Evolutionary conservation across 2,888 invertebrate genomes (phyloP), one percentile per base, ranked within the genome.

Genomic region (Argyresthia goedartella): DNA sequence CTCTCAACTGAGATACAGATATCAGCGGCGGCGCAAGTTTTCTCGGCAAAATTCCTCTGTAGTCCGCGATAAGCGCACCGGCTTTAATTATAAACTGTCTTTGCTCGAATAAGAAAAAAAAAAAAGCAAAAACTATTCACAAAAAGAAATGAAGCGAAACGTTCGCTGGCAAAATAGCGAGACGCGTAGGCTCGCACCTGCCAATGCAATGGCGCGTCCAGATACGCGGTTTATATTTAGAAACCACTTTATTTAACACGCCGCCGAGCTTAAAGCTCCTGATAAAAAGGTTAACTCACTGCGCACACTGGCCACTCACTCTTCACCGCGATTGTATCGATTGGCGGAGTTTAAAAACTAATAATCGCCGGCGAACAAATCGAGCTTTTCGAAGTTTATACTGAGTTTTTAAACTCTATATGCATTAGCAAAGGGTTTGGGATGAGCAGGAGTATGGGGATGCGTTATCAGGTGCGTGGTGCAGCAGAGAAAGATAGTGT

Each of bases 211-310:
- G 74, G 71, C 70, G 74, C 75, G 77, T 81, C 76, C 72, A 79
- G 84, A 85, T 84, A 85, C 75, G 71, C 68, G 68, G 78, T 76
- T 81, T 86, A 86, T 85, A 84, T 85, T 81, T 86, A 86, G 84
- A 84, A 81, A 81, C 75, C 81, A 82, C 81, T 84, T 84, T 81
- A 84, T 82, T 81, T 79, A 82, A 76, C 77, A 74, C 78, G 78
- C 79, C 80, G 81, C 73, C 75, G 65, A 69, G 76, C 78, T 77
- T 73, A 71, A 76, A 73, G 76, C 75, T 72, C 71, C 69, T 66
- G 81, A 82, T 81, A 82, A 82, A 81, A 82, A 78, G 71, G 70
- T 76, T 72, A 72, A 77, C 70, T 74, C 72, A 73, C 73, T 71
- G 67, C 74, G 66, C 67, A 78, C 76, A 74, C 70, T 75, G 72